Evolutionary conservation across 2,113 vertebrate genomes (phyloP).

Genomic region (Psettodes erumei): DNA sequence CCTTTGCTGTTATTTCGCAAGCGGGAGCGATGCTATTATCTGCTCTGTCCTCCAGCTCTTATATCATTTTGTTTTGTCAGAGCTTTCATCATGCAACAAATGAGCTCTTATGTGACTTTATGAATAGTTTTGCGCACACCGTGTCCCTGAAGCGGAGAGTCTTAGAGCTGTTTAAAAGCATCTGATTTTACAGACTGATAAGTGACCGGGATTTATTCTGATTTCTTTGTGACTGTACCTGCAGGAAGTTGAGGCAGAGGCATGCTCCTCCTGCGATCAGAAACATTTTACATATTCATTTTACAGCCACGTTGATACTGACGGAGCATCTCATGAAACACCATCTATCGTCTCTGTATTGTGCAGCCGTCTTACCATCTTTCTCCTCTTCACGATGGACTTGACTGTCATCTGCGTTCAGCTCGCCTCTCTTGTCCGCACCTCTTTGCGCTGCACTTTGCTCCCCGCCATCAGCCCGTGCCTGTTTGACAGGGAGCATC

Average conservation of each 20-base stretch:
- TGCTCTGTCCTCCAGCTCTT: slow-evolving; percentile 9
- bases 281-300: neutral
- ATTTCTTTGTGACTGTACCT: neutral
- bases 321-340: neutral
- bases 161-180: neutral
- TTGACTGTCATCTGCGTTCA: neutral
- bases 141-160: neutral
- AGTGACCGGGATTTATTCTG: neutral
- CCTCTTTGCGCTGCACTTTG: neutral
- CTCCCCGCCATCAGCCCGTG: neutral
- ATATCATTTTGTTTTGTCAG: slow-evolving; percentile 23
- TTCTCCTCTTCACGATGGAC: slow-evolving; percentile 1
- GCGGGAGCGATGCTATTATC: slow-evolving; percentile 27
- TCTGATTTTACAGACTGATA: neutral
- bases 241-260: neutral
- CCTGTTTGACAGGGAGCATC: slow-evolving; percentile 18
- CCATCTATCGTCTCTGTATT: neutral
- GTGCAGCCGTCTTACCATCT: neutral
- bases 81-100: slow-evolving; percentile 13
- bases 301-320: neutral
- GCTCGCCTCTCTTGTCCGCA: neutral
- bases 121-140: neutral
- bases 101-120: neutral
- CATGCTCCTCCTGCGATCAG: neutral
- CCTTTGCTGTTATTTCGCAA: slow-evolving; percentile 28